A percentile compares a stretch with the other conserved stretches of the same genome.
Evolutionary conservation across 2,888 invertebrate genomes (phyloP).

Genomic region (Tenthredo scrophulariae): DNA sequence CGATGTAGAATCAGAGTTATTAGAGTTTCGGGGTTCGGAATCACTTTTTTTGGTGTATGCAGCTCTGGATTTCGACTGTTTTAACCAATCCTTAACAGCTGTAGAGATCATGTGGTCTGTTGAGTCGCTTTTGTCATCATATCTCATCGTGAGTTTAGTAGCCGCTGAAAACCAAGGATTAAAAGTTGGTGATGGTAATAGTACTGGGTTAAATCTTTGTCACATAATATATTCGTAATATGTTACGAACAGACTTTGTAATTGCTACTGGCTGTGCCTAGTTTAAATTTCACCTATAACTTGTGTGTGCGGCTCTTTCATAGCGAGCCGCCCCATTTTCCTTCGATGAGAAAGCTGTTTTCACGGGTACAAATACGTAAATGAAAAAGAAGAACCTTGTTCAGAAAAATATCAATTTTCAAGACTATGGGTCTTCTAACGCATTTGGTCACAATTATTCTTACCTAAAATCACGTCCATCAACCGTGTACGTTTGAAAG

Average conservation of each 20-base stretch:
- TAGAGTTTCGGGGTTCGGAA: background rate
- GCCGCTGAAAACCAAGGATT: conserved; percentile 4
- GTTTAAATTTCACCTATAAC: too few species aligned
- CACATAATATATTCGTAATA: background rate
- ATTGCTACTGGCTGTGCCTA: too few species aligned
- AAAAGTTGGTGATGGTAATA: background rate
- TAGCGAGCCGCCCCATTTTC: too few species aligned
- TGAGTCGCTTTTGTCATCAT: background rate
- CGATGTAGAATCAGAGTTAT: too few species aligned
- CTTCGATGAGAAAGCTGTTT: too few species aligned
- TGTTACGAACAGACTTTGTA: background rate
- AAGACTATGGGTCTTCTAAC: background rate
- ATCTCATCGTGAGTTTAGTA: background rate
- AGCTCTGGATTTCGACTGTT: background rate
- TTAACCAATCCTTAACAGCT: background rate
- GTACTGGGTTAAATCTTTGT: background rate
- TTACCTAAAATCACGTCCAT: background rate
- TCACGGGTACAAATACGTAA: too few species aligned
- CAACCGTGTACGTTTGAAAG: background rate
- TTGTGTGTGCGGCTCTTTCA: too few species aligned
- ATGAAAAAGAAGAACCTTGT: too few species aligned
- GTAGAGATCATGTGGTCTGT: background rate
- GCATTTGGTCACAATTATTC: background rate
- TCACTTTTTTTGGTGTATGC: background rate
- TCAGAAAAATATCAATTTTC: too few species aligned